Evolutionary conservation across 2,797 vertebrate genomes (phyloP).

Genomic region (Tokudaia tokunoshimensis): DNA sequence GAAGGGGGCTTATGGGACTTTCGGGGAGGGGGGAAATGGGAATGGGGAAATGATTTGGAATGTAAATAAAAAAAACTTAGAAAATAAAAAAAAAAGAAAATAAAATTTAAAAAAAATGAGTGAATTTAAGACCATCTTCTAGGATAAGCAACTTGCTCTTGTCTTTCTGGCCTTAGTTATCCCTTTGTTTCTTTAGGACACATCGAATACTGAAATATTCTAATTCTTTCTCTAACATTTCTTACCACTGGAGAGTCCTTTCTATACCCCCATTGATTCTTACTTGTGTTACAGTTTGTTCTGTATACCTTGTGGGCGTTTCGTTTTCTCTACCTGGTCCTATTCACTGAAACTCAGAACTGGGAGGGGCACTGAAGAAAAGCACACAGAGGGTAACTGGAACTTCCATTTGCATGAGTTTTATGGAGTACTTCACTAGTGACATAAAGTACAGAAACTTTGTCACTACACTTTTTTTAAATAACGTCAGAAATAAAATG

Average conservation of each 20-base stretch:
- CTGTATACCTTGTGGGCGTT: background rate
- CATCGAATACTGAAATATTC: background rate
- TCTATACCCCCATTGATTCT: background rate
- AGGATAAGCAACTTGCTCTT: background rate
- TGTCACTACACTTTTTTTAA: conserved; percentile 1
- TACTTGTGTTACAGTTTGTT: background rate
- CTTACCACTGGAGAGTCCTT: background rate
- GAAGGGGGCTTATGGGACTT: no score
- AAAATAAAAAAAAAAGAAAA: no score
- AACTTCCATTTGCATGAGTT: background rate
- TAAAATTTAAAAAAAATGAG: background rate
- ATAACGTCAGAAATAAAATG: conserved; percentile 12
- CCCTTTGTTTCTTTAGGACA: background rate
- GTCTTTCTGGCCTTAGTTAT: background rate
- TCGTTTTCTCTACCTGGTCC: background rate
- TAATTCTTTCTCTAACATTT: background rate
- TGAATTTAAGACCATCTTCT: background rate
- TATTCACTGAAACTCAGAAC: background rate
- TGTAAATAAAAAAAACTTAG: no score
- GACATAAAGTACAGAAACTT: background rate
- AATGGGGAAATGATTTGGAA: no score
- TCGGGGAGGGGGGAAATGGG: no score
- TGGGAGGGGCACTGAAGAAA: background rate
- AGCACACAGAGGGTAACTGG: background rate
- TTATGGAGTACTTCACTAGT: background rate